Evolutionary conservation across 2,113 vertebrate species (phyloP).

Genomic region (Eleginops maclovinus): DNA sequence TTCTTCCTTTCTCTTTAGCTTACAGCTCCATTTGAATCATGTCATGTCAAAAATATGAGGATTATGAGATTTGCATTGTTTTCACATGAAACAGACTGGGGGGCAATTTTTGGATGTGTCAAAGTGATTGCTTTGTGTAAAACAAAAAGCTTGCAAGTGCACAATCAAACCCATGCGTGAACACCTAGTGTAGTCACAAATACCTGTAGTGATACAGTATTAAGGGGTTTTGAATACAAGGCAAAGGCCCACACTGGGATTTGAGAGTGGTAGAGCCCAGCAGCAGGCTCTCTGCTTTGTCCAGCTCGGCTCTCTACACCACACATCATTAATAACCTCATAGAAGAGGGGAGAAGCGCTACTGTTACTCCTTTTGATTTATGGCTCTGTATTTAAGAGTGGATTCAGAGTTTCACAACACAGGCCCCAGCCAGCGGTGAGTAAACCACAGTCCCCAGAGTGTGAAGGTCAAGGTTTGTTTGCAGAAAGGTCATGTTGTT

Average conservation of each 20-base stretch:
- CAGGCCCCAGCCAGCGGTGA: constrained; percentile 23
- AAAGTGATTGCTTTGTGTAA: constrained; percentile 48
- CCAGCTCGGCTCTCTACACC: constrained; percentile 65
- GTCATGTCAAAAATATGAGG: constrained; percentile 69
- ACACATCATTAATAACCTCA: constrained; percentile 78
- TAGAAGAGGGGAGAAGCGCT: constrained; percentile 55
- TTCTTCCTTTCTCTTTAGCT: constrained; percentile 31
- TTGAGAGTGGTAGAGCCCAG: constrained; percentile 49
- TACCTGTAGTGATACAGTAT: constrained; percentile 34
- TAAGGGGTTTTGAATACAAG: constrained; percentile 52
- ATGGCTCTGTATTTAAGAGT: constrained; percentile 70
- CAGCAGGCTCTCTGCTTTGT: constrained; percentile 64
- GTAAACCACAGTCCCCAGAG: constrained; percentile 57
- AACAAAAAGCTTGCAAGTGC: constrained; percentile 10
- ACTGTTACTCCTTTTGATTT: constrained; percentile 75
- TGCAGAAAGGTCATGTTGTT: constrained; percentile 53
- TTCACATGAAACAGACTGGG: constrained; percentile 56
- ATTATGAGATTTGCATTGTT: constrained; percentile 79
- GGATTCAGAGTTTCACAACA: constrained; percentile 43
- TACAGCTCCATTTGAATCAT: constrained; percentile 68
- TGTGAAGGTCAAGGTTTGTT: constrained; percentile 72
- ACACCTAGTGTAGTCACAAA: constrained; percentile 9
- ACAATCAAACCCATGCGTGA: background rate
- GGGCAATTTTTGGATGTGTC: constrained; percentile 35
- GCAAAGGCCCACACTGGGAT: constrained; percentile 36